A percentile compares a stretch with the other conserved stretches of the same genome.
phyloP scores from a whole-genome alignment of 2,113 vertebrate species.

The Sialia sialis region DNA sequence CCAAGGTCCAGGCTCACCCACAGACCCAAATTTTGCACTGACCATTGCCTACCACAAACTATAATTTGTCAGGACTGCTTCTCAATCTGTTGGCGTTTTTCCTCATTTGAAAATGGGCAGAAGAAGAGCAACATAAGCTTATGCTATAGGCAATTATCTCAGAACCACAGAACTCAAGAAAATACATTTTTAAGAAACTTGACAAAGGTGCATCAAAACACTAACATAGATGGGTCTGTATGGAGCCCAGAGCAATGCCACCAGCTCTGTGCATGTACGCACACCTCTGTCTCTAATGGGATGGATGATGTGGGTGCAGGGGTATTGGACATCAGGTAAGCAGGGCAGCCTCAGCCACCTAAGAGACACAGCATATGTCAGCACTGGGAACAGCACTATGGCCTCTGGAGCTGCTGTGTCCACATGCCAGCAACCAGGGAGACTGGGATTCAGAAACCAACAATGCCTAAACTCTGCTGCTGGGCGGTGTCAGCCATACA shows the following conservation, averaged over 20 bases:
- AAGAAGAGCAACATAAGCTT: background rate
- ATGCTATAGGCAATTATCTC: background rate
- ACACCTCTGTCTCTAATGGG: background rate
- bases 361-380: background rate
- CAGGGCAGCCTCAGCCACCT: background rate
- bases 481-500: background rate
- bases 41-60: background rate
- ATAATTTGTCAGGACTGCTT: background rate
- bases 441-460: background rate
- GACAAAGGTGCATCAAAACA: rapidly evolving
- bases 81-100: background rate
- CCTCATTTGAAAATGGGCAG: background rate
- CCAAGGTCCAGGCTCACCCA: background rate
- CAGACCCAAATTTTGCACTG: background rate
- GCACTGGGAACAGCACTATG: background rate
- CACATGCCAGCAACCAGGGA: background rate
- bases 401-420: background rate
- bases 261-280: background rate
- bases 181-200: background rate
- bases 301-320: background rate
- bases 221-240: rapidly evolving
- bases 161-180: background rate
- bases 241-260: background rate
- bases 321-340: background rate
- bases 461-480: background rate